Evolutionary conservation across 2,113 vertebrate genomes (phyloP).

Genomic region (Saimiri boliviensis): DNA sequence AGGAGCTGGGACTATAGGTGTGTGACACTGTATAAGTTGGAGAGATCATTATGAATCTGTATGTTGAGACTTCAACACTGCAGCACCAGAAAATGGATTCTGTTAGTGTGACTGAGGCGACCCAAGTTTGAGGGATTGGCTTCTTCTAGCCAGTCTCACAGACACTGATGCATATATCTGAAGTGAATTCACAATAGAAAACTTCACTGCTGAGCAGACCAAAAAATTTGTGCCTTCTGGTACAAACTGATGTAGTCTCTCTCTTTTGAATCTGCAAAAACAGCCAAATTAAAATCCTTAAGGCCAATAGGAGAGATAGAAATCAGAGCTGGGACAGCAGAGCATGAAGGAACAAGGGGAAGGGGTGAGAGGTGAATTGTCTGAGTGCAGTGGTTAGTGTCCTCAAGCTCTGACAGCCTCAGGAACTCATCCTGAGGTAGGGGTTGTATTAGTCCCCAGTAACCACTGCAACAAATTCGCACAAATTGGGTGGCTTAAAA

Average conservation of each 20-base stretch:
- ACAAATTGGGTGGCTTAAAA: not conserved
- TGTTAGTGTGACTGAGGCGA: not conserved
- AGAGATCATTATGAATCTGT: conserved; percentile 7
- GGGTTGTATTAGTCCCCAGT: not conserved
- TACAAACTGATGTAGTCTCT: not conserved
- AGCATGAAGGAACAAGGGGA: not conserved
- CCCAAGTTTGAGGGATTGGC: not conserved
- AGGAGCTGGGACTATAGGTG: too few species aligned
- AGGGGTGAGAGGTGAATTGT: not conserved
- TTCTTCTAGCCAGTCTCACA: not conserved
- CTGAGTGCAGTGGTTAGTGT: not conserved
- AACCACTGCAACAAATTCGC: not conserved
- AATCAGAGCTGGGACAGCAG: not conserved
- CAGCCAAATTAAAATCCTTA: conserved; percentile 12
- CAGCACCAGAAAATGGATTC: not conserved
- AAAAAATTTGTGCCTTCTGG: not conserved
- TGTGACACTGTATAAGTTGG: too few species aligned
- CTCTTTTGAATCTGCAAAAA: not conserved
- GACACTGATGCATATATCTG: not conserved
- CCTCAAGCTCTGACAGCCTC: not conserved
- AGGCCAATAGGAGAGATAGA: not conserved
- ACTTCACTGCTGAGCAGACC: not conserved
- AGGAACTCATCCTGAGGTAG: not conserved
- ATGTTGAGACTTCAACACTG: not conserved
- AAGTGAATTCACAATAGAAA: conserved; percentile 42